Percentiles rank a stretch among this genome's conserved stretches.
Conservation (phyloP, 2,888 invertebrate species). For the Nomada hirtipes region DNA sequence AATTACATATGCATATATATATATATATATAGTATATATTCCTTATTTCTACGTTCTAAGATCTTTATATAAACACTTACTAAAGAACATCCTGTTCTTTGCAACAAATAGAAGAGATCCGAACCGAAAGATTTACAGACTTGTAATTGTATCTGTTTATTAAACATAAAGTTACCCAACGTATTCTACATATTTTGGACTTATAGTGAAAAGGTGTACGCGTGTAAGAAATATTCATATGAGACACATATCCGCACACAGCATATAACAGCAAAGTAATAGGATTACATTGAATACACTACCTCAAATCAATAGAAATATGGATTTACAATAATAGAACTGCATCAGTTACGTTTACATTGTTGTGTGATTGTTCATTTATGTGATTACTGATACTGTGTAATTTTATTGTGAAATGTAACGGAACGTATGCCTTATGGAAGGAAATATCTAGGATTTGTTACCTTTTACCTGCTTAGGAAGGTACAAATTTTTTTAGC, state of each 20-base stretch:
- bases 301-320: slow-evolving; percentile 82
- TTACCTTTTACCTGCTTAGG: slow-evolving; percentile 50
- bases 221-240: slow-evolving; percentile 75
- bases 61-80: slow-evolving; percentile 38
- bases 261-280: slow-evolving; percentile 81
- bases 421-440: slow-evolving; percentile 51
- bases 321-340: slow-evolving; percentile 74
- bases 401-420: slow-evolving; percentile 57
- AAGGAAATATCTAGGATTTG: slow-evolving; percentile 56
- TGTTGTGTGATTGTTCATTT: slow-evolving; percentile 61
- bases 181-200: slow-evolving; percentile 76
- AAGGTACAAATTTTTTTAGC: slow-evolving; percentile 53
- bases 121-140: slow-evolving; percentile 53
- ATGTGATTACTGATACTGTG: slow-evolving; percentile 53
- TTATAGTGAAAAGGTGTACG: slow-evolving; percentile 78
- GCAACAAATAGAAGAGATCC: slow-evolving; percentile 48
- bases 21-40: slow-evolving; percentile 48
- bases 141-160: slow-evolving; percentile 44
- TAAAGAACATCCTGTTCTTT: slow-evolving; percentile 39
- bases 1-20: slow-evolving; percentile 43
- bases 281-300: slow-evolving; percentile 81
- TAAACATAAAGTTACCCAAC: slow-evolving; percentile 59
- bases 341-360: slow-evolving; percentile 68
- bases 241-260: slow-evolving; percentile 81
- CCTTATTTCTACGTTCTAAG: slow-evolving; percentile 38